A percentile compares a stretch with the other conserved stretches of the same genome.
phyloP scores from a whole-genome alignment of 1,140 invertebrate species.

The Lutraria rhynchaena region DNA sequence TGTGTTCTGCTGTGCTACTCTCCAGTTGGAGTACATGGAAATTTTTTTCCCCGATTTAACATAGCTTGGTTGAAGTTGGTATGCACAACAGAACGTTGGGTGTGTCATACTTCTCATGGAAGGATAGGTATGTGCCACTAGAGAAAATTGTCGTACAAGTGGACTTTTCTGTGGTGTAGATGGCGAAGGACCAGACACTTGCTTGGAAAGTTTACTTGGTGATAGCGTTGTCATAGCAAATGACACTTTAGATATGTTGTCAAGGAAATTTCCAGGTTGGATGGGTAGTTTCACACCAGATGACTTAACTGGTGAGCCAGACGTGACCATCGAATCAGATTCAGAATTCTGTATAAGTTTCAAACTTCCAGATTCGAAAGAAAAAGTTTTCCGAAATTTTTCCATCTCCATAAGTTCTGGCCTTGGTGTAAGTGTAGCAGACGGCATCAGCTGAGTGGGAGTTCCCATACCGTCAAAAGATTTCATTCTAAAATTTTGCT shows the following conservation, averaged over 20 bases:
- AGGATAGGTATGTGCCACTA: constrained; percentile 75
- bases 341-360: constrained; percentile 39
- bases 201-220: constrained; percentile 36
- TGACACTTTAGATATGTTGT: too few species aligned
- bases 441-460: constrained; percentile 39
- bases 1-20: constrained; percentile 84
- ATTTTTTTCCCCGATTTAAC: constrained; percentile 90
- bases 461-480: constrained; percentile 56
- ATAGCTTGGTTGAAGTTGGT: constrained; percentile 97
- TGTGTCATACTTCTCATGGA: constrained; percentile 74
- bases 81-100: constrained; percentile 94
- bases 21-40: constrained; percentile 99
- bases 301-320: constrained; percentile 23
- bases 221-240: constrained; percentile 9
- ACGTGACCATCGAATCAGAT: constrained; percentile 12
- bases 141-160: constrained; percentile 37
- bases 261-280: background rate
- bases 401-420: constrained; percentile 55
- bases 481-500: constrained; percentile 54
- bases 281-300: constrained; percentile 12
- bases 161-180: constrained; percentile 27
- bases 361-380: constrained; percentile 44
- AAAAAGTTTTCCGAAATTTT: constrained; percentile 36
- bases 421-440: constrained; percentile 46
- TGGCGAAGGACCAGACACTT: constrained; percentile 2